Evolutionary conservation across 1,140 invertebrate genomes (phyloP).

Genomic region (Drosophila miranda): DNA sequence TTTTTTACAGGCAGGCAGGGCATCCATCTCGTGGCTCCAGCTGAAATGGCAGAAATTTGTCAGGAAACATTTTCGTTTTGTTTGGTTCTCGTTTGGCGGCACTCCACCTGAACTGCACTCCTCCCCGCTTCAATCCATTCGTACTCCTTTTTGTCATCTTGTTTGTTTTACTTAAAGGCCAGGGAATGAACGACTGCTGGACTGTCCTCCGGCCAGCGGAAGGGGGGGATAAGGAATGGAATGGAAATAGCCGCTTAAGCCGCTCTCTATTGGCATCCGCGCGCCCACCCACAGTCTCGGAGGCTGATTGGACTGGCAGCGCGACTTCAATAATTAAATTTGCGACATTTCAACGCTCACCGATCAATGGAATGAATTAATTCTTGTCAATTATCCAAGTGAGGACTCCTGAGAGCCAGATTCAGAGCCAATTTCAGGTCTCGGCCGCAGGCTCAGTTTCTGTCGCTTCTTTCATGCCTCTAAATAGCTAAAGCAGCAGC

Average conservation of each 20-base stretch:
- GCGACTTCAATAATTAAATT: constrained; percentile 72
- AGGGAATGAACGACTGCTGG: not conserved
- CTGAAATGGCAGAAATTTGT: constrained; percentile 70
- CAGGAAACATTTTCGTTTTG: constrained; percentile 55
- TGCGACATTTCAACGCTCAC: constrained; percentile 59
- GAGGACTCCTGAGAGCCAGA: constrained; percentile 22
- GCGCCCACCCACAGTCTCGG: constrained; percentile 55
- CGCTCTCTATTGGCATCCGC: not conserved
- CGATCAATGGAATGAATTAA: constrained; percentile 70
- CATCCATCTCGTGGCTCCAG: constrained; percentile 25
- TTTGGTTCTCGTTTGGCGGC: constrained; percentile 37
- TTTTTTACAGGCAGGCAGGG: not conserved
- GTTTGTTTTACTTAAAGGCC: constrained; percentile 40
- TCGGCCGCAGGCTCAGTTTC: not conserved
- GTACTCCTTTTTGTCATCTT: constrained; percentile 33
- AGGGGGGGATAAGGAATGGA: not conserved
- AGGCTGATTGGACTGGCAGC: constrained; percentile 29
- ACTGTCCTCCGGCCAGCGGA: too few relatives aligned
- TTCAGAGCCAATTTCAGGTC: too few relatives aligned
- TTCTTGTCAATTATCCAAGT: constrained; percentile 77
- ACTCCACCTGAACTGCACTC: constrained; percentile 12
- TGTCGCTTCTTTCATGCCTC: constrained; percentile 72
- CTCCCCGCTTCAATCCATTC: not conserved
- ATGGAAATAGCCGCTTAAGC: constrained; percentile 15
- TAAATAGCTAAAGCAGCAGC: constrained; percentile 61